phyloP scores from a whole-genome alignment of 2,888 invertebrate species.

The Gortyna flavago region DNA sequence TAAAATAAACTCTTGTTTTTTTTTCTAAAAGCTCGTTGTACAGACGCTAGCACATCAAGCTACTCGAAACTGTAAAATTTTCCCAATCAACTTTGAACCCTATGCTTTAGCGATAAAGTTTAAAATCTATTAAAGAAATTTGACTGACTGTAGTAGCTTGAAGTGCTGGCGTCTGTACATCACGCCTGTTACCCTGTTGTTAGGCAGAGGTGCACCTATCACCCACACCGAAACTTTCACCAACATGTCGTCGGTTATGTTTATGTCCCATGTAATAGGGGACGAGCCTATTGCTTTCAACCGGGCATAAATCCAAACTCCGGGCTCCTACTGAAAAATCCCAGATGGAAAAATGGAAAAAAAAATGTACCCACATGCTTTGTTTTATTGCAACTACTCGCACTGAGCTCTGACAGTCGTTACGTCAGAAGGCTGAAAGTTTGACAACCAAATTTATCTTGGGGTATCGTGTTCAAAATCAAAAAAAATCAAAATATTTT shows the following conservation, averaged over 20 bases:
- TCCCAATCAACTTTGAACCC: too few relatives aligned
- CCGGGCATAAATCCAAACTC: background rate
- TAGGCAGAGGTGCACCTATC: too few relatives aligned
- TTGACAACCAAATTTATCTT: background rate
- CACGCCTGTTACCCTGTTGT: background rate
- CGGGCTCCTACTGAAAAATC: too few relatives aligned
- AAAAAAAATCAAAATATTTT: too few relatives aligned
- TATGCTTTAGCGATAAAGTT: too few relatives aligned
- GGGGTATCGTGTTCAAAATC: too few relatives aligned
- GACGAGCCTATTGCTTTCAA: background rate
- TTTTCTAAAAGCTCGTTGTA: background rate
- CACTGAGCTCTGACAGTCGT: background rate
- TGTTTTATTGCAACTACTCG: background rate
- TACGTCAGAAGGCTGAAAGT: background rate
- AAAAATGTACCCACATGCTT: background rate
- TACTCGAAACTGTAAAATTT: too few relatives aligned
- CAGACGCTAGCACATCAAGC: too few relatives aligned
- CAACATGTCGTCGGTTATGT: background rate
- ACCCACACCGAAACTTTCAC: too few relatives aligned
- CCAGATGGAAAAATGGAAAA: too few relatives aligned
- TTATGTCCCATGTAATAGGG: background rate
- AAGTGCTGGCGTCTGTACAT: background rate
- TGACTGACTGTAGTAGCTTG: too few relatives aligned
- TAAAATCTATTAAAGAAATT: too few relatives aligned
- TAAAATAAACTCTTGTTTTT: constrained; percentile 20